Evolutionary conservation across 2,888 invertebrate species (phyloP).

Genomic region (Apotomis betuletana): DNA sequence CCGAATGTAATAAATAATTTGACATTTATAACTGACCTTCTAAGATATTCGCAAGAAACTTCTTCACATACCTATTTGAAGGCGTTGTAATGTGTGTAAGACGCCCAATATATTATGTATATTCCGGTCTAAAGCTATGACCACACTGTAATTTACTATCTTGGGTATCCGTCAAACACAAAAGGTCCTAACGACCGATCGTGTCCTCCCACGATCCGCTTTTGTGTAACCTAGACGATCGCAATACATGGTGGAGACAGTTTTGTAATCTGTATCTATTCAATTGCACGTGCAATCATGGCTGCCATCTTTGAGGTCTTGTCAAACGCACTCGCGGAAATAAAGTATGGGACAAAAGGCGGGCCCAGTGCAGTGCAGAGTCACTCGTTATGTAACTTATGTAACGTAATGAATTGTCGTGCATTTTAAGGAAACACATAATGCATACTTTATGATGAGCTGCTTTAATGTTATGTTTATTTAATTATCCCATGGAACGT

Average conservation of each 20-base stretch:
- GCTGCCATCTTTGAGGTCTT: conserved; percentile 20
- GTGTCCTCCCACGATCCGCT: neutral
- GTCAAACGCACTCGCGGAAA: conserved; percentile 30
- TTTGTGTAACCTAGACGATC: neutral
- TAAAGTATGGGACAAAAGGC: conserved; percentile 6
- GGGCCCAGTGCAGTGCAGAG: neutral
- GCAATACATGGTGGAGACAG: conserved; percentile 19
- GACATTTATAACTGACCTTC: too few species aligned
- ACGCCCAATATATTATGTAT: neutral
- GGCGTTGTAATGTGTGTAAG: neutral
- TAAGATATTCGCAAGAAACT: too few species aligned
- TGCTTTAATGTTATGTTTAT: too few species aligned
- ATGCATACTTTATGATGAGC: too few species aligned
- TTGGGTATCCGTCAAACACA: too few species aligned
- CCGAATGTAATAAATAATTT: too few species aligned
- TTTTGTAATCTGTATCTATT: conserved; percentile 17
- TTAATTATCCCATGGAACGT: too few species aligned
- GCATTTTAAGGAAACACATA: too few species aligned
- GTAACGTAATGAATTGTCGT: too few species aligned
- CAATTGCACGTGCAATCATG: conserved; percentile 22
- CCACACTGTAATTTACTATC: neutral
- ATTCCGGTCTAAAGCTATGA: neutral
- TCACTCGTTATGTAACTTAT: too few species aligned
- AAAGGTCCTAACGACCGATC: neutral
- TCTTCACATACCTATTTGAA: too few species aligned